These are phyloP conservation scores for Gallinago nigripennis DNA, from an alignment of 2,797 vertebrate genomes.

Conservation along the genomic window DNA sequence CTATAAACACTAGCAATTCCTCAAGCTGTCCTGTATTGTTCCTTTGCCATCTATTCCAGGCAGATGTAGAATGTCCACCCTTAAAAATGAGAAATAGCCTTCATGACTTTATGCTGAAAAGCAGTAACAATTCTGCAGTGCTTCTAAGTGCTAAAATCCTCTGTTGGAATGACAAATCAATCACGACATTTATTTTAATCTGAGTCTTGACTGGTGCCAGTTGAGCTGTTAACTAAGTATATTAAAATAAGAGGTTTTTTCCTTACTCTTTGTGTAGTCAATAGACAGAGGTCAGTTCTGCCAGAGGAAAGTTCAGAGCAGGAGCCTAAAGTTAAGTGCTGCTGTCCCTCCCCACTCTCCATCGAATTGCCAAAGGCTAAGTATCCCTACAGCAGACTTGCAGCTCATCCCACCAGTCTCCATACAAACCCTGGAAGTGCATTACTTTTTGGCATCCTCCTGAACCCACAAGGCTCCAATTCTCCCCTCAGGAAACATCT, in stretches of 20 bases:
- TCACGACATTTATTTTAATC: neutral
- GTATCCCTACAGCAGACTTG: neutral
- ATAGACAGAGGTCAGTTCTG: neutral
- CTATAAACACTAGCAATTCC: neutral
- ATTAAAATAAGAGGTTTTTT: neutral
- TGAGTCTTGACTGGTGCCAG: neutral
- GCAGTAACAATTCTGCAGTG: neutral
- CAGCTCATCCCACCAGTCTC: neutral
- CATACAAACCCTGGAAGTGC: neutral
- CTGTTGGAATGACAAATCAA: neutral
- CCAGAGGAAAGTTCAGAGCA: neutral
- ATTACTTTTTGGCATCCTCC: neutral
- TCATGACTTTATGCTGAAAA: neutral
- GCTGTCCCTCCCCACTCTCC: neutral
- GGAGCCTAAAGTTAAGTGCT: neutral
- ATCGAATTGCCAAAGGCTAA: neutral
- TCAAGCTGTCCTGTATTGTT: neutral
- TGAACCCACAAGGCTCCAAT: neutral
- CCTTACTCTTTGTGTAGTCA: neutral
- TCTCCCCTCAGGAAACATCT: neutral
- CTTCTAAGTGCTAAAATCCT: neutral
- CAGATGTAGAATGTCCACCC: neutral
- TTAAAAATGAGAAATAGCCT: neutral
- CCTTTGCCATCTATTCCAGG: neutral
- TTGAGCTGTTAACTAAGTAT: neutral